Base-by-base conservation (phyloP, 2,797 vertebrate genomes). In the Enteromius fasciolatus region DNA sequence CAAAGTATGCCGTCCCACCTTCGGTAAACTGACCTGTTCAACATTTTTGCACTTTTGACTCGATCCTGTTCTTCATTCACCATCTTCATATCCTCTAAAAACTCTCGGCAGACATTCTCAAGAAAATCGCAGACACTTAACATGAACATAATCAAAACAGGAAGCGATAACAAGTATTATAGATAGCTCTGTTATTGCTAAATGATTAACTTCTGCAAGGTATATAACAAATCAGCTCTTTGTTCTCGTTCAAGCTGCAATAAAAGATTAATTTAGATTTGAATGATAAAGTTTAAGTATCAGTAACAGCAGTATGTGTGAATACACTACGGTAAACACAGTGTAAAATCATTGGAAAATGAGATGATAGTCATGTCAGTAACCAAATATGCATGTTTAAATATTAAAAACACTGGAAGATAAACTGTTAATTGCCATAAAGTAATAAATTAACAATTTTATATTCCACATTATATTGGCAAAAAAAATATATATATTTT, bases 11-110 rank as follows among this genome's bases (percentile, higher is more conserved):
- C 5, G 11, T 68, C 33, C 80, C 80, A 54, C 61, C 80, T 82
- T 75, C 23, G 2, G 74, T 69, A 83, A 83, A 83, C 25, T 67
- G 81, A 76, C 73, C 74, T 36, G 74, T 59, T 76, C 70, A 68
- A 61, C 12, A 28, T 46, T 59, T 69, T 46, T 83, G n/a, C 48
- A 82, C 31, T 74, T 64, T 52, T 81, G 69, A 76, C 61, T 66
- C 36, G 1, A 18, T 54, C 63, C 33, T 67, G 80, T 68, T 75
- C 50, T 33, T 70, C 39, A 61, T 18, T 50, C n/a, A 1, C 20
- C 31, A 72, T 33, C 33, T 41, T 41, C 61, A 67, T 44, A 76
- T 44, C 18, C 8, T 66, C 18, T 50, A 44, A 52, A 59, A 31
- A 50, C 44, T 28, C 68, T 18, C 1, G 0, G 23, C 2, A 23